Evolutionary conservation across 2,888 invertebrate species (phyloP).

Genomic region (Polymixis lichenea): DNA sequence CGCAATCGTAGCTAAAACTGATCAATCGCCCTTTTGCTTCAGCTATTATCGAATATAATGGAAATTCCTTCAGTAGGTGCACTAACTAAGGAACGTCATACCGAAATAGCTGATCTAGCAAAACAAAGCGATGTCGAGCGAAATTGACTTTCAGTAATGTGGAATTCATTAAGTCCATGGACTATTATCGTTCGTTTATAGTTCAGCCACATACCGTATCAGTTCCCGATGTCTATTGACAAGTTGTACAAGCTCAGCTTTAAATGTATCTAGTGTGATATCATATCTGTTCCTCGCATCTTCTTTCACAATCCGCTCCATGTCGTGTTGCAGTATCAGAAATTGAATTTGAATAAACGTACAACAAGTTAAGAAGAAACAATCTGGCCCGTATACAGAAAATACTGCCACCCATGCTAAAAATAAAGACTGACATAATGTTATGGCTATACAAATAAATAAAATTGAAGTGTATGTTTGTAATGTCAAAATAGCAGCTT

Average conservation of each 20-base stretch:
- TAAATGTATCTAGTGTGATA: conserved; percentile 49
- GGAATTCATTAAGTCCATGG: conserved; percentile 23
- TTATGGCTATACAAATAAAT: not conserved
- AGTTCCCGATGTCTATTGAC: conserved; percentile 73
- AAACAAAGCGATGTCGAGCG: conserved; percentile 33
- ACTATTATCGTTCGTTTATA: not conserved
- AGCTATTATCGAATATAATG: conserved; percentile 4
- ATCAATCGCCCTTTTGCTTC: not conserved
- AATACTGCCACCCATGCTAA: conserved; percentile 63
- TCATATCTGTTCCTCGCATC: conserved; percentile 21
- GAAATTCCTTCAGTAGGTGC: conserved; percentile 11
- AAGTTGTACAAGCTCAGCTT: conserved; percentile 59
- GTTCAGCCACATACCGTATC: conserved; percentile 67
- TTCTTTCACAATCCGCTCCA: conserved; percentile 64
- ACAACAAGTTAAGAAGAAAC: conserved; percentile 74
- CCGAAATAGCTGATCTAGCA: conserved; percentile 36
- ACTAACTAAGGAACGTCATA: conserved; percentile 7
- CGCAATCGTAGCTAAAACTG: too few relatives aligned
- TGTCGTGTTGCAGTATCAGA: conserved; percentile 69
- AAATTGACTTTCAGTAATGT: conserved; percentile 31
- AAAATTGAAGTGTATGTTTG: too few relatives aligned
- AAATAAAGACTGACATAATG: conserved; percentile 16
- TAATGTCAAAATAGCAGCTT: too few relatives aligned
- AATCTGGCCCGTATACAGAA: conserved; percentile 73
- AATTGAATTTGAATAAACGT: conserved; percentile 77